Conservation (phyloP, 2,797 vertebrate genomes). For the Amblyopsis hoosieri region DNA sequence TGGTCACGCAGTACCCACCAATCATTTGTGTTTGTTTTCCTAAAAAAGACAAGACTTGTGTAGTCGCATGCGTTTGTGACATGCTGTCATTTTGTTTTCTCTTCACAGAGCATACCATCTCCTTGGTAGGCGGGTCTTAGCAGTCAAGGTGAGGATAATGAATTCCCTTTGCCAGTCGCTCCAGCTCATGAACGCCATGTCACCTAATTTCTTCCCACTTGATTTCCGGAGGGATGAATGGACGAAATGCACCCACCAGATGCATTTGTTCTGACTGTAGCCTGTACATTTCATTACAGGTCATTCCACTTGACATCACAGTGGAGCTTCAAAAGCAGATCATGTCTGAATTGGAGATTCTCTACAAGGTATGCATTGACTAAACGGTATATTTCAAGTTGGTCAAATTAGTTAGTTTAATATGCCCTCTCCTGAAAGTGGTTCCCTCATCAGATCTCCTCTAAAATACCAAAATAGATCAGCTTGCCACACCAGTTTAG, state of each 20-base stretch:
- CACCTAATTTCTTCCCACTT: no score
- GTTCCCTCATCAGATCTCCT: neutral
- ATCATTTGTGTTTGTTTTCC: neutral
- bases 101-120: conserved; percentile 87
- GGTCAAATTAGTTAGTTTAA: neutral
- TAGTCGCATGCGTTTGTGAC: conserved; percentile 1
- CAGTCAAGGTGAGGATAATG: conserved; percentile 90
- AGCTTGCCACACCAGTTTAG: no score
- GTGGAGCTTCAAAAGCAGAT: conserved; percentile 98
- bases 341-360: conserved; percentile 98
- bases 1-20: neutral
- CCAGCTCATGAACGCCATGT: no score
- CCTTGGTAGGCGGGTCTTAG: conserved; percentile 90
- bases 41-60: neutral
- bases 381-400: conserved; percentile 4
- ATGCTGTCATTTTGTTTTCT: conserved; percentile 18
- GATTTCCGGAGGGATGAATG: no score
- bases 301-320: conserved; percentile 97
- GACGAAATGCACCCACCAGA: no score
- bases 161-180: neutral
- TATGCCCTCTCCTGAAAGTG: neutral
- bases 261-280: conserved; percentile 6
- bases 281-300: conserved; percentile 71
- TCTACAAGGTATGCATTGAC: conserved; percentile 88
- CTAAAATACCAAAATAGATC: conserved; percentile 6